Conservation (phyloP, 92 coral and sea anemone genomes). For the Paramuricea clavata region DNA sequence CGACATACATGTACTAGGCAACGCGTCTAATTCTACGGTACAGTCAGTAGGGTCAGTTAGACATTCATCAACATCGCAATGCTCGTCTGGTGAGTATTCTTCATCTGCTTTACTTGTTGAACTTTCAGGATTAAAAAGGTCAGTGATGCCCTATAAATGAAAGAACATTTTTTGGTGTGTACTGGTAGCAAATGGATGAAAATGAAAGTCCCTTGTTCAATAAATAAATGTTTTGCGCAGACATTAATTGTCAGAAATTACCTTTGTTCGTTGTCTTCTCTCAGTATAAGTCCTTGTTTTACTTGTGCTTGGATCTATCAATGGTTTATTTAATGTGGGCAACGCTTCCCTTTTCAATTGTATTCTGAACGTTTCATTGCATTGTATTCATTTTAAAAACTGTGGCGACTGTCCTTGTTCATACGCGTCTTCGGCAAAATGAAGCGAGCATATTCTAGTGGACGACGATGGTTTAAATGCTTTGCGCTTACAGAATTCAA, state of each 20-base stretch:
- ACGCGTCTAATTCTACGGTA: not conserved
- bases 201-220: not conserved
- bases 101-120: not conserved
- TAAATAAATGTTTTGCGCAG: not conserved
- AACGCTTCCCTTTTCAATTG: constrained; percentile 13
- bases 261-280: not conserved
- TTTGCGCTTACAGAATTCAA: constrained; percentile 35
- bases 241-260: too few species aligned
- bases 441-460: constrained; percentile 24
- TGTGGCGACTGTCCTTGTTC: constrained; percentile 25
- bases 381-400: constrained; percentile 9
- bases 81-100: not conserved
- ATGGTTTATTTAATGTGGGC: constrained; percentile 18
- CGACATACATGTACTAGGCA: not conserved
- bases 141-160: not conserved
- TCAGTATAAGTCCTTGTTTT: not conserved
- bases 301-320: not conserved
- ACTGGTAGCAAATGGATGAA: too few species aligned
- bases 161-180: too few species aligned
- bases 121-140: not conserved
- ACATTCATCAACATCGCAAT: not conserved
- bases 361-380: constrained; percentile 24
- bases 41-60: not conserved
- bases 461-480: constrained; percentile 18
- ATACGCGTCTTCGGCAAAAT: constrained; percentile 30